These are phyloP conservation scores for Danio albolineatus DNA, from an alignment of 2,797 vertebrate genomes.

Conservation along the genomic window DNA sequence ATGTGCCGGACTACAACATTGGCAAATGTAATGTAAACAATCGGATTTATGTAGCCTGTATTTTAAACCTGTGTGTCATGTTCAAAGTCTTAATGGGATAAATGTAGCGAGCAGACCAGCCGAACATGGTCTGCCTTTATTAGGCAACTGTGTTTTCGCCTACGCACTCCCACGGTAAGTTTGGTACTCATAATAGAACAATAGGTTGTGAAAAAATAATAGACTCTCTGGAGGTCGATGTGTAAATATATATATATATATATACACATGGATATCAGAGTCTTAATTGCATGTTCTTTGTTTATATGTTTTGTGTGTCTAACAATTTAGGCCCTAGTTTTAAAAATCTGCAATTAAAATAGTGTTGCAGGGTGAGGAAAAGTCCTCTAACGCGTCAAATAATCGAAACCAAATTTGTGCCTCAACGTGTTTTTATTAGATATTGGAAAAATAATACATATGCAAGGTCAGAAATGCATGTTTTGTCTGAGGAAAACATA, in stretches of 20 bases:
- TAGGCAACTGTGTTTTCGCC: constrained; percentile 82
- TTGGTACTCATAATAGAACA: constrained; percentile 78
- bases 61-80: constrained; percentile 44
- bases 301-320: not conserved
- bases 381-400: not conserved
- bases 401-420: not conserved
- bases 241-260: constrained; percentile 26
- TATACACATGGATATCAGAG: not conserved
- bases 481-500: not conserved
- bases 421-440: not conserved
- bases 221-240: constrained; percentile 11
- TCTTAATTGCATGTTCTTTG: no score
- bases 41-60: not conserved
- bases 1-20: not conserved
- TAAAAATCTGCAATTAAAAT: not conserved
- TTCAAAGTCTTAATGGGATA: constrained; percentile 69
- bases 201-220: constrained; percentile 68
- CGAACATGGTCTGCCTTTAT: constrained; percentile 80
- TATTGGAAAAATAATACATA: not conserved
- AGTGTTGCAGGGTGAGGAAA: not conserved
- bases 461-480: not conserved
- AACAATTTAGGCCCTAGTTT: not conserved
- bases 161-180: constrained; percentile 87
- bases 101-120: constrained; percentile 70
- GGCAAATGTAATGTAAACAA: not conserved